These are phyloP conservation scores for Esperia sulphurella DNA, from an alignment of 2,888 invertebrate genomes.

Conservation along the genomic window DNA sequence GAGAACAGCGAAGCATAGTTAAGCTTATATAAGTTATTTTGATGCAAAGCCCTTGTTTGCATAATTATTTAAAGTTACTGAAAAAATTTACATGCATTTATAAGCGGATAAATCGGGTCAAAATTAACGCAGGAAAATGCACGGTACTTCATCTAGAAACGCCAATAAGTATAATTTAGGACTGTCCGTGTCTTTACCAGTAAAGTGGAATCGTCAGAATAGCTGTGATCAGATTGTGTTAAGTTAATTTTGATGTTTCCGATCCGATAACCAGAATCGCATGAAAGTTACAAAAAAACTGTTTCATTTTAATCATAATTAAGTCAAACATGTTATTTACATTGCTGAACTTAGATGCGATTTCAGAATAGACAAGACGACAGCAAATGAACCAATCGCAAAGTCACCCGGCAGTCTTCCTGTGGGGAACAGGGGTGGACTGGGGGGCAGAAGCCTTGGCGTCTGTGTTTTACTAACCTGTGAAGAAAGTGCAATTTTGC, in stretches of 20 bases:
- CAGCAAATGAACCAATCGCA: slow-evolving; percentile 62
- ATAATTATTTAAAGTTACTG: slow-evolving; percentile 25
- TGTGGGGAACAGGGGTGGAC: slow-evolving; percentile 77
- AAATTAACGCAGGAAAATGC: slow-evolving; percentile 67
- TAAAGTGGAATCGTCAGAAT: slow-evolving; percentile 27
- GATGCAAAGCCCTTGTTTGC: slow-evolving; percentile 59
- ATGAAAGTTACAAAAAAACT: slow-evolving; percentile 42
- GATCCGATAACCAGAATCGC: slow-evolving; percentile 51
- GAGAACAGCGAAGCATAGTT: slow-evolving; percentile 52
- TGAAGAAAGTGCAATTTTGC: slow-evolving; percentile 80
- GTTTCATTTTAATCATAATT: slow-evolving; percentile 12
- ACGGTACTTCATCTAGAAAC: slow-evolving; percentile 46
- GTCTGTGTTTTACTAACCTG: slow-evolving; percentile 77
- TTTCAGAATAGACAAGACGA: slow-evolving; percentile 49
- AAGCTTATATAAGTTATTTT: slow-evolving; percentile 45
- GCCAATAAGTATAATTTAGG: slow-evolving; percentile 39
- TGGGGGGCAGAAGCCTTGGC: slow-evolving; percentile 75
- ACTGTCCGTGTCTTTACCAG: slow-evolving; percentile 42
- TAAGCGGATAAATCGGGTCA: slow-evolving; percentile 55
- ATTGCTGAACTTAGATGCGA: slow-evolving; percentile 56
- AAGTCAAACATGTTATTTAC: slow-evolving; percentile 19
- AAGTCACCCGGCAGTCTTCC: slow-evolving; percentile 76
- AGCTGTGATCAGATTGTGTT: slow-evolving; percentile 36
- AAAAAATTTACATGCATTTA: slow-evolving; percentile 50
- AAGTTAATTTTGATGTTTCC: slow-evolving; percentile 44